Evolutionary conservation across 2,888 invertebrate genomes (phyloP), one percentile per base, ranked within the genome.

Genomic region (Schrankia costaestrigalis): DNA sequence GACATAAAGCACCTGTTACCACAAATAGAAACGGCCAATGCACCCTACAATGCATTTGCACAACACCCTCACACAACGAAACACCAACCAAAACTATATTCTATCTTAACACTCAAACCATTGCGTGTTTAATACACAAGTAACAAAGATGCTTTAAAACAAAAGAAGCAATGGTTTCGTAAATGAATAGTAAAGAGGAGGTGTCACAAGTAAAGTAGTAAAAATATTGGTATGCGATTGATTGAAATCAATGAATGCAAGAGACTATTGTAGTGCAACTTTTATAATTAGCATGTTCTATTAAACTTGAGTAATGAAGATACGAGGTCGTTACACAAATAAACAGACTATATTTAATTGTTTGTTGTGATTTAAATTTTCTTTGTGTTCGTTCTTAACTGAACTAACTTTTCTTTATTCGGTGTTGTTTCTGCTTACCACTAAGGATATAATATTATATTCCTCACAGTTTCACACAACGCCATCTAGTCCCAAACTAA

Each of bases 191-290:
- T 1, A 18, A 41, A 37, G 0, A 0, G 2, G 10, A 2, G 1
- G 25, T 26, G 1, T 35, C 22, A 19, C 9, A 21, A 24, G 26
- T 34, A 9, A 11, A 1, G 5, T 36, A 37, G 46, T 68, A 52
- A 24, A 47, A 56, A 72, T 78, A 79, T 79, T 64, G 78, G 76
- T 70, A 76, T 76, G 62, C 64, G 61, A 78, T 78, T 71, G 73
- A 68, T 50, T 47, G 50, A 59, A 64, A 77, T 78, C 76, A 67
- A 71, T 78, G 78, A 76, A 77, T 71, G 72, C 60, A 38, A 26
- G 39, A 13, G 24, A 30, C 13, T 43, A 24, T 41, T 49, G 47
- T 51, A 48, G 48, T 54, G n/a, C n/a, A n/a, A n/a, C n/a, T n/a
- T 29, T 44, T 38, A 41, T 17, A 10, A 19, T 17, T 35, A 30